Evolutionary conservation across 1,140 invertebrate species (phyloP).

Genomic region (Micrasema longulum): DNA sequence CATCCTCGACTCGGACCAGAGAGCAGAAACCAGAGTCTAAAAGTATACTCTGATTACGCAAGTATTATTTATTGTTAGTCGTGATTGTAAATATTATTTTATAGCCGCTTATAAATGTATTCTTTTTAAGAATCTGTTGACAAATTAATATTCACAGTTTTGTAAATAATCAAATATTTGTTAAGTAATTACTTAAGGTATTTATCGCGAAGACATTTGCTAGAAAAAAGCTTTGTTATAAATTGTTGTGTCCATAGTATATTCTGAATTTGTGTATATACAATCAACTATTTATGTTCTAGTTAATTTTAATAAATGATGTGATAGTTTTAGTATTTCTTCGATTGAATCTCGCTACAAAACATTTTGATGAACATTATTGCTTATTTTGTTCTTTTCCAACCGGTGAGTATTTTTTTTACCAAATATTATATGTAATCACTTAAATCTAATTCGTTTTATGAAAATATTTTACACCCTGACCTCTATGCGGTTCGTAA

Average conservation of each 20-base stretch:
- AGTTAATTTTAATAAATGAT: neutral
- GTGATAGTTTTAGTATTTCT: no score
- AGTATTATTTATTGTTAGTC: neutral
- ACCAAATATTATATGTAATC: no score
- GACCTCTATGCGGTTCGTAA: no score
- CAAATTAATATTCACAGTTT: slow-evolving; percentile 1
- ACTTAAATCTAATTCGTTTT: no score
- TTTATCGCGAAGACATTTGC: neutral
- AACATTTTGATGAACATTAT: neutral
- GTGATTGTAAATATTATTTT: slow-evolving; percentile 17
- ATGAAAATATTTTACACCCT: no score
- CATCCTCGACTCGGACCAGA: slow-evolving; percentile 49
- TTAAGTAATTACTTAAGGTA: slow-evolving; percentile 10
- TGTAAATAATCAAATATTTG: slow-evolving; percentile 19
- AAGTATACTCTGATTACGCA: neutral
- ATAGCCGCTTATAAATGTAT: slow-evolving; percentile 8
- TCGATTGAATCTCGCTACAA: neutral
- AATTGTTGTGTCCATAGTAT: no score
- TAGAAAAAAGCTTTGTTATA: no score
- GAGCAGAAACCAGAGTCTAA: slow-evolving; percentile 50
- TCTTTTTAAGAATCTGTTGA: slow-evolving; percentile 24
- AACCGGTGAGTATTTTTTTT: no score
- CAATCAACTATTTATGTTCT: neutral
- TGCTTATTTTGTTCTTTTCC: neutral
- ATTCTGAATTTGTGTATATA: neutral